phyloP scores from a whole-genome alignment of 2,888 invertebrate genomes.

The Cremastobaeus sp. region DNA sequence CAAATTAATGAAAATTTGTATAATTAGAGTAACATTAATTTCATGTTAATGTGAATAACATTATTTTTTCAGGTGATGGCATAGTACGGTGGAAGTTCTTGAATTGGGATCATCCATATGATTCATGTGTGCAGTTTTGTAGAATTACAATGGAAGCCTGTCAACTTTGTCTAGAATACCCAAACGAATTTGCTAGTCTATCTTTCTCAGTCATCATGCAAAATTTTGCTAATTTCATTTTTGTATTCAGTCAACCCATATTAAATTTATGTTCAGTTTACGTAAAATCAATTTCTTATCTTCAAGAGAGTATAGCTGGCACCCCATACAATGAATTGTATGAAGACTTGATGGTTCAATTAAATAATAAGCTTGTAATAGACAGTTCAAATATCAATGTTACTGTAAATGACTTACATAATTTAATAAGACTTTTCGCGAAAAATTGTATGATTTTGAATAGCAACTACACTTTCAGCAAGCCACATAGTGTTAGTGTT shows the following conservation, averaged over 20 bases:
- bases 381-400: neutral
- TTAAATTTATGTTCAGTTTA: neutral
- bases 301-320: constrained; percentile 11
- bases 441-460: neutral
- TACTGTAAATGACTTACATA: neutral
- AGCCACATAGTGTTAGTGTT: constrained; percentile 11
- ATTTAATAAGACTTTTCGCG: constrained; percentile 17
- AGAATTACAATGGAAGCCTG: constrained; percentile 68
- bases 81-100: constrained; percentile 61
- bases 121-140: constrained; percentile 52
- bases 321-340: constrained; percentile 17
- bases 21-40: no score
- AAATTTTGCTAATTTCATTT: constrained; percentile 46
- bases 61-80: constrained; percentile 28
- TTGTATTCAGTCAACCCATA: constrained; percentile 1
- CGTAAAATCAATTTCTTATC: neutral
- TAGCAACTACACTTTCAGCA: constrained; percentile 11
- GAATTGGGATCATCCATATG: constrained; percentile 57
- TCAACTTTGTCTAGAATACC: constrained; percentile 66
- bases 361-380: constrained; percentile 3
- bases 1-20: no score
- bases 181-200: constrained; percentile 58
- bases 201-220: constrained; percentile 66
- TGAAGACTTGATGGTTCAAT: neutral
- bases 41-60: no score